Evolutionary conservation across 2,113 vertebrate species (phyloP).

Genomic region (Pyrgilauda ruficollis): DNA sequence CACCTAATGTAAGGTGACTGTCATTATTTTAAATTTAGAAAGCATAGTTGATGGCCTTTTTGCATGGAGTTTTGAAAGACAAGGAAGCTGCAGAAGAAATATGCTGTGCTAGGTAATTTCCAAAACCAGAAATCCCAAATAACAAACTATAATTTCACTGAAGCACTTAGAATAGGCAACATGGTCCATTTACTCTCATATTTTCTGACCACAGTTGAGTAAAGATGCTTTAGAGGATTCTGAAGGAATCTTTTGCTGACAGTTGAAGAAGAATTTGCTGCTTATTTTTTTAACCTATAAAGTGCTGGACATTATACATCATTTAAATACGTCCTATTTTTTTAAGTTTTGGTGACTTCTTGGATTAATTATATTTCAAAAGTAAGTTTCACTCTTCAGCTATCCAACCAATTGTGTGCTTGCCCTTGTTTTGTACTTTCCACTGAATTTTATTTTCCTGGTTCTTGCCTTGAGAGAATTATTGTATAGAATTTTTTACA

Average conservation of each 20-base stretch:
- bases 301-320: not conserved
- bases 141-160: slow-evolving; percentile 12
- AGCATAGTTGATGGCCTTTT: not conserved
- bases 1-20: not conserved
- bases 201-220: slow-evolving; percentile 26
- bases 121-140: slow-evolving; percentile 16
- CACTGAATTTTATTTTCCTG: not conserved
- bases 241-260: not conserved
- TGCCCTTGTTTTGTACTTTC: not conserved
- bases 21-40: not conserved
- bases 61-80: not conserved
- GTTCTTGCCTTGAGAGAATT: not conserved
- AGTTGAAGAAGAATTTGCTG: not conserved
- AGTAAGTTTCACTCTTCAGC: not conserved
- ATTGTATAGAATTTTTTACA: not conserved
- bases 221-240: slow-evolving; percentile 21
- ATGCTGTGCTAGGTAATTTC: not conserved
- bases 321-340: not conserved
- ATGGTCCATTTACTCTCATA: not conserved
- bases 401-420: not conserved
- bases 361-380: not conserved
- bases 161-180: slow-evolving; percentile 13
- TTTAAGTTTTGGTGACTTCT: not conserved
- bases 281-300: not conserved
- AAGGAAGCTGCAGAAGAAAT: not conserved